These are phyloP conservation scores for Bombus consobrinus DNA, from an alignment of 1,140 invertebrate species.

Conservation along the genomic window DNA sequence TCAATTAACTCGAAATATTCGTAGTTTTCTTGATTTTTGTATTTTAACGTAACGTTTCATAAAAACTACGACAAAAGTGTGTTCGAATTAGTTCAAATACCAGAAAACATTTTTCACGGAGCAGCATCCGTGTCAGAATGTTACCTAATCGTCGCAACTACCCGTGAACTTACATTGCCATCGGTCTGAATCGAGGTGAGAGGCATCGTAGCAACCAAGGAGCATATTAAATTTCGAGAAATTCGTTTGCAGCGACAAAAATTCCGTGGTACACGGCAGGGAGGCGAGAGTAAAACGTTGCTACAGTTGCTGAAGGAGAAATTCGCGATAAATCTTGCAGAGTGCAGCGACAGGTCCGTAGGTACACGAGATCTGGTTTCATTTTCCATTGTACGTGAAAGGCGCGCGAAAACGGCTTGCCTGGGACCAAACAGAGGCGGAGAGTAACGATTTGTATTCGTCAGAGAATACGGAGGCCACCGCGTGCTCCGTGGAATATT, in stretches of 20 bases:
- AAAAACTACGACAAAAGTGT: not conserved
- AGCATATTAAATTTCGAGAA: constrained; percentile 39
- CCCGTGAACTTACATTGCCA: not conserved
- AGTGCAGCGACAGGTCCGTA: constrained; percentile 28
- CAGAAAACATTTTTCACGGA: not conserved
- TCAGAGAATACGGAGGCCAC: constrained; percentile 58
- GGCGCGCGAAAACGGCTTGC: constrained; percentile 49
- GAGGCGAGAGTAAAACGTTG: not conserved
- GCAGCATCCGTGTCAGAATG: not conserved
- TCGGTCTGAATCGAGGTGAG: not conserved
- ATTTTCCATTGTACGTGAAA: constrained; percentile 54
- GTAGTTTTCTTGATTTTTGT: not conserved
- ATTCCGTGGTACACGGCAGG: not conserved
- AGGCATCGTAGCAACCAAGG: not conserved
- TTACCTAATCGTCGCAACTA: not conserved
- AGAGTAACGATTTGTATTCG: constrained; percentile 72
- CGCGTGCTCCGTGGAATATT: constrained; percentile 53
- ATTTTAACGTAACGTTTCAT: not conserved
- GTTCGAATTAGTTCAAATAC: not conserved
- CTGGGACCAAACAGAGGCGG: constrained; percentile 22
- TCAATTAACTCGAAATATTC: not conserved
- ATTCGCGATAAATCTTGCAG: constrained; percentile 66
- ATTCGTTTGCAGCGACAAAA: constrained; percentile 27
- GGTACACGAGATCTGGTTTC: constrained; percentile 59
- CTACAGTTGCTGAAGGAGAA: constrained; percentile 13